Evolutionary conservation across 2,797 vertebrate genomes (phyloP).

Genomic region (Anguilla pacifica): DNA sequence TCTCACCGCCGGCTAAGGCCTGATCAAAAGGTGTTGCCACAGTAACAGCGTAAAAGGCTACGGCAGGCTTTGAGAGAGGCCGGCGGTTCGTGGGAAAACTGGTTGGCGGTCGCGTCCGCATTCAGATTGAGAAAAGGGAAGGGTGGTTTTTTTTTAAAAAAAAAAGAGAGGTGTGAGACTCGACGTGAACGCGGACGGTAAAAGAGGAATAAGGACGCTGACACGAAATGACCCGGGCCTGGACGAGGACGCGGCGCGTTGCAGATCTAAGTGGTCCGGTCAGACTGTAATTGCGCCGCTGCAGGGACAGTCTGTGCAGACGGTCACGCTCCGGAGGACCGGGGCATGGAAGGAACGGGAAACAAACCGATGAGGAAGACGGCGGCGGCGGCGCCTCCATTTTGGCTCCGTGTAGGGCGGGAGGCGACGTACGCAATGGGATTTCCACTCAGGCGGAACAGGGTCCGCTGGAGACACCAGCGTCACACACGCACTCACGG

Average conservation of each 20-base stretch:
- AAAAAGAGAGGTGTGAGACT: not conserved
- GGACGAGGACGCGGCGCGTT: not conserved
- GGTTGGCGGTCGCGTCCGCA: conserved; percentile 4
- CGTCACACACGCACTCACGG: not conserved
- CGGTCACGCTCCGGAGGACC: not conserved
- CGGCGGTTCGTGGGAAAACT: not conserved
- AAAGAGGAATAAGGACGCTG: not conserved
- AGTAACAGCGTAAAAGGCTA: not conserved
- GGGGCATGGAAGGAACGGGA: not conserved
- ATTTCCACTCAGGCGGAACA: not conserved
- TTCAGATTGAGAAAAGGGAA: conserved; percentile 21
- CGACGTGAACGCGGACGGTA: conserved; percentile 7
- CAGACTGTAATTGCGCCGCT: not conserved
- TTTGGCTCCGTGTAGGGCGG: not conserved
- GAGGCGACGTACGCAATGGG: too few species aligned
- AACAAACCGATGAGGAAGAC: not conserved
- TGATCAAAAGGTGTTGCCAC: not conserved
- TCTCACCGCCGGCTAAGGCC: not conserved
- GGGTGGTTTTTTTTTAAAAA: not conserved
- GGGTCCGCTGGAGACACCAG: not conserved
- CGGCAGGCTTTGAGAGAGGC: not conserved
- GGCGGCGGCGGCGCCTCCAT: not conserved
- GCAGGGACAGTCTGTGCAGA: not conserved
- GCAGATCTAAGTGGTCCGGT: not conserved
- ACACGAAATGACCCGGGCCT: not conserved